phyloP scores from a whole-genome alignment of 1,140 invertebrate genomes.

The Bathynomus jamesi region DNA sequence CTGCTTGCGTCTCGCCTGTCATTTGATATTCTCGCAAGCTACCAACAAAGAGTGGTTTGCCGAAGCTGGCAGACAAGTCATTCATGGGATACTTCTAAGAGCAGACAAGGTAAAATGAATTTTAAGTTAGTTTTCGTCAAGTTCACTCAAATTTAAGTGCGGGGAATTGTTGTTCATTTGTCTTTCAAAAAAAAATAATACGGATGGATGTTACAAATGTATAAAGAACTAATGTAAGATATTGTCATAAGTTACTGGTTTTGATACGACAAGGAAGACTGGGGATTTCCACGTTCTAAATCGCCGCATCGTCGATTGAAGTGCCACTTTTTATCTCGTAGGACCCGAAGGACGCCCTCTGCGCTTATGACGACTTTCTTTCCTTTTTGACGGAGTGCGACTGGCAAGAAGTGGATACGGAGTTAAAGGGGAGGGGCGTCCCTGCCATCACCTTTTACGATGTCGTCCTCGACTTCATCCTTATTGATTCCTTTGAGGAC shows the following conservation, averaged over 20 bases:
- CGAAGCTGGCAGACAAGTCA: slow-evolving; percentile 75
- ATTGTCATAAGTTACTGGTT: too few relatives aligned
- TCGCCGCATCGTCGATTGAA: too few relatives aligned
- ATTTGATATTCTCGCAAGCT: slow-evolving; percentile 64
- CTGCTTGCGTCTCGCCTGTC: slow-evolving; percentile 77
- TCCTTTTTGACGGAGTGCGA: slow-evolving; percentile 64
- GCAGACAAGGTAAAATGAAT: slow-evolving; percentile 57
- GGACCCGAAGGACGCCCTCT: slow-evolving; percentile 88
- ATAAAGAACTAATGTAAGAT: too few relatives aligned
- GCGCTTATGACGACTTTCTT: slow-evolving; percentile 86
- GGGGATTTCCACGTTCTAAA: too few relatives aligned
- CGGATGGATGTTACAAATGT: too few relatives aligned
- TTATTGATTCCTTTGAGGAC: slow-evolving; percentile 91
- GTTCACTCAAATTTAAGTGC: too few relatives aligned
- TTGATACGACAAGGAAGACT: too few relatives aligned
- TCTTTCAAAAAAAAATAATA: too few relatives aligned
- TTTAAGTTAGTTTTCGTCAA: too few relatives aligned
- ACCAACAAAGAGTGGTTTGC: slow-evolving; percentile 71
- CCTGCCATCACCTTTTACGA: slow-evolving; percentile 93
- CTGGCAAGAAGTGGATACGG: slow-evolving; percentile 67
- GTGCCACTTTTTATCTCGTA: too few relatives aligned
- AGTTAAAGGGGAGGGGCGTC: slow-evolving; percentile 75
- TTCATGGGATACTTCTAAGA: slow-evolving; percentile 76
- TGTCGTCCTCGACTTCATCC: slow-evolving; percentile 90
- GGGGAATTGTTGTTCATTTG: too few relatives aligned